A percentile compares a stretch with the other conserved stretches of the same genome.
phyloP scores from a whole-genome alignment of 2,888 invertebrate species.

The Endomychus coccineus region DNA sequence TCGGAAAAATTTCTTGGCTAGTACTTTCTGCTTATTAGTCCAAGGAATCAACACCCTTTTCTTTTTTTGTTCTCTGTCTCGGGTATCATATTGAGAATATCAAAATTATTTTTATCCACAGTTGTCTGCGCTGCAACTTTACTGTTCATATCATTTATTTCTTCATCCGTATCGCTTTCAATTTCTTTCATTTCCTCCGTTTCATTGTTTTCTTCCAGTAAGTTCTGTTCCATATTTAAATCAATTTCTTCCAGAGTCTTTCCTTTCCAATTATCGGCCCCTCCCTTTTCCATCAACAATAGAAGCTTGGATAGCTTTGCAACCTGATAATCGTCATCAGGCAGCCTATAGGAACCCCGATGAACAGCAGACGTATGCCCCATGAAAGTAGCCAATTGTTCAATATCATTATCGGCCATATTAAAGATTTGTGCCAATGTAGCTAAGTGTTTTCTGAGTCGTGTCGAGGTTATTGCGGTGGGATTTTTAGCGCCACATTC shows the following conservation, averaged over 20 bases:
- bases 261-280: conserved; percentile 7
- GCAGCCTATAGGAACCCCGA: conserved; percentile 8
- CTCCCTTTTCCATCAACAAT: conserved; percentile 9
- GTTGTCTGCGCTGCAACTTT: not conserved
- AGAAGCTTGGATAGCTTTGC: conserved; percentile 11
- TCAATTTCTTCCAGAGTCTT: conserved; percentile 12
- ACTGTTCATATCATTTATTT: not conserved
- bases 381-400: conserved; percentile 12
- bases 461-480: too few relatives aligned
- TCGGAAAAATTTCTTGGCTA: conserved; percentile 20
- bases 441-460: conserved; percentile 13
- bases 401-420: conserved; percentile 12
- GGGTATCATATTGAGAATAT: too few relatives aligned
- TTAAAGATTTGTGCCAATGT: conserved; percentile 12
- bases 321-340: conserved; percentile 12
- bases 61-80: conserved; percentile 11
- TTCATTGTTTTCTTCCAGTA: too few relatives aligned
- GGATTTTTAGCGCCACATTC: too few relatives aligned
- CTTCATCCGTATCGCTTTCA: not conserved
- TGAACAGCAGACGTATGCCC: conserved; percentile 10
- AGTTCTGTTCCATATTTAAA: conserved; percentile 4
- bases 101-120: too few relatives aligned
- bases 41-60: conserved; percentile 25
- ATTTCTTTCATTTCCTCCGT: not conserved
- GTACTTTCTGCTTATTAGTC: conserved; percentile 25